Evolutionary conservation across 2,888 invertebrate species (phyloP).

Genomic region (Cheilosia soror): DNA sequence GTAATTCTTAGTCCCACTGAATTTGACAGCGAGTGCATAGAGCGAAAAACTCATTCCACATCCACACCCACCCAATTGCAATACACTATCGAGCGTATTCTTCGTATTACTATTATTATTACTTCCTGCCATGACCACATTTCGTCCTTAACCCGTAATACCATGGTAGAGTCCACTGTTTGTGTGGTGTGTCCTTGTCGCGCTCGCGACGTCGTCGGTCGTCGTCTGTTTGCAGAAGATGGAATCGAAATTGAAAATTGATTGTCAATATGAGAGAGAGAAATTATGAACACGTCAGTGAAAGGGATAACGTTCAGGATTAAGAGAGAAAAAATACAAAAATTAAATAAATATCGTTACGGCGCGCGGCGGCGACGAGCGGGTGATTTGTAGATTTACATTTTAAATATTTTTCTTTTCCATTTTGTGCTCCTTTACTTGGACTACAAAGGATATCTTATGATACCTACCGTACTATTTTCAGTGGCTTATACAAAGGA

Average conservation of each 20-base stretch:
- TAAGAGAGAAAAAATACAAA: not conserved
- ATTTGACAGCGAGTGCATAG: not conserved
- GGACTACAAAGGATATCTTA: not conserved
- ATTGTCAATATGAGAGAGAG: slow-evolving; percentile 27
- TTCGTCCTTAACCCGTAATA: slow-evolving; percentile 2
- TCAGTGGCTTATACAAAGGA: not conserved
- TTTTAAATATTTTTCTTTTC: slow-evolving; percentile 7
- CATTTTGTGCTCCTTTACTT: not conserved
- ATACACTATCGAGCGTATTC: slow-evolving; percentile 2
- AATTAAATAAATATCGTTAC: slow-evolving; percentile 1
- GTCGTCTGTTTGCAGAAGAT: not conserved
- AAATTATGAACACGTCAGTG: slow-evolving; percentile 16
- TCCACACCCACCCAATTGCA: not conserved
- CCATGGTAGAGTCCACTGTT: not conserved
- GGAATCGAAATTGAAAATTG: slow-evolving; percentile 30
- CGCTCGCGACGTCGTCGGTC: not conserved
- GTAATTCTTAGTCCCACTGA: not conserved
- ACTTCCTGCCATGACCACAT: slow-evolving; percentile 17
- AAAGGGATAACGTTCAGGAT: slow-evolving; percentile 23
- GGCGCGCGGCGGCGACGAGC: not conserved
- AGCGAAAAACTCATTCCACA: not conserved
- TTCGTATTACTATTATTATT: slow-evolving; percentile 14
- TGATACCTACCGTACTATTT: too few species aligned
- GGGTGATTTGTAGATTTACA: slow-evolving; percentile 19
- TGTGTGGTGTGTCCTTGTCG: not conserved